Base-by-base conservation (phyloP, 2,113 vertebrate species). In the Genyomyrus donnyi region DNA sequence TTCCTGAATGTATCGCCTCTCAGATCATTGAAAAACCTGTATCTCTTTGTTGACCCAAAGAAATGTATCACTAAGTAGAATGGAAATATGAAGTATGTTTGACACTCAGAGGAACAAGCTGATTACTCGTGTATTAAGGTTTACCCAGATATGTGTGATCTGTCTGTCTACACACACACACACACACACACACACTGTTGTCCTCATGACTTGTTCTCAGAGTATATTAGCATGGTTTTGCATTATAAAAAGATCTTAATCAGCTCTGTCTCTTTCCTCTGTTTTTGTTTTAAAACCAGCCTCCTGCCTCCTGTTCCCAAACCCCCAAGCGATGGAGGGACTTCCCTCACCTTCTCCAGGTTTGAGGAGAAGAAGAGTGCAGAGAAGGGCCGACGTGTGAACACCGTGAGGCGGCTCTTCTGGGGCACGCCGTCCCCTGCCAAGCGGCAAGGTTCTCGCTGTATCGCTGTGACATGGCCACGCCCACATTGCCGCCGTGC, bases 301-400 rank as follows among this genome's bases (percentile, higher is more conserved):
- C 74, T 42, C 17, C 31, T 80, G 39, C 15, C 74, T 80, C 45
- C 83, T 46, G 42, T 48, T 85, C 45, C 83, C 83, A 45, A 46
- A 48, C 83, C 45, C 21, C 93, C 56, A 48, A 89, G 27, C 77
- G 94, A 94, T 35, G 92, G 89, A 87, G 91, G 89, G 17, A 62
- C 90, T 6, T 92, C 91, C 3, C 91, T 93, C 46, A 94, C 94
- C 89, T 95, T 95, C 89, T 94, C 94, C 89, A 96, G 95, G 90
- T 94, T 95, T 90, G 95, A 95, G 92, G 95, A 95, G 93, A 96
- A 95, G 93, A 96, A 95, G 90, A 95, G 42, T 89, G 93, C 77
- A 0, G 96, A 96, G 92, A 96, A 95, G 93, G 90, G 95, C 6
- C 94, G 95, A 31, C 91, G 95, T 24, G 95, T 95, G 80, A 95